Conservation (phyloP, 2,797 vertebrate species). For the Australoheros facetus region DNA sequence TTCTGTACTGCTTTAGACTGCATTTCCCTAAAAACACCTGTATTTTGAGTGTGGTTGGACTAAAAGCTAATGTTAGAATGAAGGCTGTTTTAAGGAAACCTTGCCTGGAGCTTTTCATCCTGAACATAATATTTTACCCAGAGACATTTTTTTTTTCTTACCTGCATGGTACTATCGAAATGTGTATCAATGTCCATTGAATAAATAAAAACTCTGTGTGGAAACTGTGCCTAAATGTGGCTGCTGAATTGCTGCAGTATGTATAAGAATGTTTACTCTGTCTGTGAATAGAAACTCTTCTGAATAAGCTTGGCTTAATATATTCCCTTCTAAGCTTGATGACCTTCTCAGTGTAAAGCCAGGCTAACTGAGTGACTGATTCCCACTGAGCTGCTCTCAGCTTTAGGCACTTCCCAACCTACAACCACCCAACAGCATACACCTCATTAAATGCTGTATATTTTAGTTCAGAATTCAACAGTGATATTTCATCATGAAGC, state of each 20-base stretch:
- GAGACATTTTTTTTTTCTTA: conserved; percentile 73
- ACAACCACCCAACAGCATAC: neutral
- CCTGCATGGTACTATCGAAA: conserved; percentile 70
- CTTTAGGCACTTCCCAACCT: conserved; percentile 27
- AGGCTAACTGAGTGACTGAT: conserved; percentile 43
- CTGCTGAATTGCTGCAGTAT: neutral
- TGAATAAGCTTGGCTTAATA: conserved; percentile 53
- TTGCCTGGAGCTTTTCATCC: conserved; percentile 52
- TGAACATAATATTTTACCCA: conserved; percentile 50
- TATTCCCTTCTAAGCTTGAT: conserved; percentile 58
- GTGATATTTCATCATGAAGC: neutral
- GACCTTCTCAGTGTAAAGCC: conserved; percentile 50
- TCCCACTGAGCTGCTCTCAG: conserved; percentile 50
- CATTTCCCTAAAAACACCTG: conserved; percentile 36
- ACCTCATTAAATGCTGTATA: conserved; percentile 7
- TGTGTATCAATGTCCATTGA: conserved; percentile 74
- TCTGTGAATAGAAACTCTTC: conserved; percentile 64
- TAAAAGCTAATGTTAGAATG: conserved; percentile 26
- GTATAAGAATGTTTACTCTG: conserved; percentile 39
- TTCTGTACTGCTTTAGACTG: conserved; percentile 43
- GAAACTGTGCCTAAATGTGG: conserved; percentile 44
- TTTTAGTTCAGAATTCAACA: neutral
- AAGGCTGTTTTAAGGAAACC: conserved; percentile 49
- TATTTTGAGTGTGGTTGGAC: conserved; percentile 30
- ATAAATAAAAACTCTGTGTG: conserved; percentile 77